phyloP scores from a whole-genome alignment of 2,113 vertebrate genomes.

The Ariopsis seemanni region DNA sequence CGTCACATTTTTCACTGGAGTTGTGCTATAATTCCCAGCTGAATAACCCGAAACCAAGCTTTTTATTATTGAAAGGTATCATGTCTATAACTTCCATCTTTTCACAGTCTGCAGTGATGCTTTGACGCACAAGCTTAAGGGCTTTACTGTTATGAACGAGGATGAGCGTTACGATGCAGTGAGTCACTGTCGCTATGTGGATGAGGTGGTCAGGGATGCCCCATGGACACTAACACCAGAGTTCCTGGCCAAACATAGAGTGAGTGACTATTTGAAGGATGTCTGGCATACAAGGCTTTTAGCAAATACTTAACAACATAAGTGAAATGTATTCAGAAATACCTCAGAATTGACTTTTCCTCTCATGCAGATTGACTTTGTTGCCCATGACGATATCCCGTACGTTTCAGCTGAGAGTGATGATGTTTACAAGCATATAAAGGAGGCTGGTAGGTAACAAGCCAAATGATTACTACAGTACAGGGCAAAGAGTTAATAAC shows the following conservation, averaged over 20 bases:
- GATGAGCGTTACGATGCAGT: conserved; percentile 83
- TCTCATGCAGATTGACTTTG: conserved; percentile 79
- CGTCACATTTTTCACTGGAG: not conserved
- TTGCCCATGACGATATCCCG: conserved; percentile 65
- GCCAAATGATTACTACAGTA: not conserved
- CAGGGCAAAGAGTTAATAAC: not conserved
- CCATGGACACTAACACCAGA: conserved; percentile 83
- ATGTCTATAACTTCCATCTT: not conserved
- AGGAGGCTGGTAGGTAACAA: conserved; percentile 78
- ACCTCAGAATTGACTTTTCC: conserved; percentile 14
- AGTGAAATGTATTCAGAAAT: not conserved
- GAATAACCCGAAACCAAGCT: not conserved
- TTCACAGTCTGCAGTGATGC: conserved; percentile 61
- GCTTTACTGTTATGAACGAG: conserved; percentile 87
- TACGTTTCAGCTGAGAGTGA: conserved; percentile 86
- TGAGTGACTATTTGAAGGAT: conserved; percentile 50
- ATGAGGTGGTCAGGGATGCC: conserved; percentile 83
- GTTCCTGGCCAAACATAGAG: conserved; percentile 82
- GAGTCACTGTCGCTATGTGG: conserved; percentile 86
- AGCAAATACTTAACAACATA: not conserved
- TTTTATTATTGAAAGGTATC: not conserved
- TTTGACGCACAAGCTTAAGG: conserved; percentile 84
- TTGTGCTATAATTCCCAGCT: not conserved
- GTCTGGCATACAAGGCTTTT: not conserved
- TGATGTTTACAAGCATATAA: conserved; percentile 87